Conservation (phyloP, 92 coral and sea anemone genomes). For the Epizoanthus ramosus region DNA sequence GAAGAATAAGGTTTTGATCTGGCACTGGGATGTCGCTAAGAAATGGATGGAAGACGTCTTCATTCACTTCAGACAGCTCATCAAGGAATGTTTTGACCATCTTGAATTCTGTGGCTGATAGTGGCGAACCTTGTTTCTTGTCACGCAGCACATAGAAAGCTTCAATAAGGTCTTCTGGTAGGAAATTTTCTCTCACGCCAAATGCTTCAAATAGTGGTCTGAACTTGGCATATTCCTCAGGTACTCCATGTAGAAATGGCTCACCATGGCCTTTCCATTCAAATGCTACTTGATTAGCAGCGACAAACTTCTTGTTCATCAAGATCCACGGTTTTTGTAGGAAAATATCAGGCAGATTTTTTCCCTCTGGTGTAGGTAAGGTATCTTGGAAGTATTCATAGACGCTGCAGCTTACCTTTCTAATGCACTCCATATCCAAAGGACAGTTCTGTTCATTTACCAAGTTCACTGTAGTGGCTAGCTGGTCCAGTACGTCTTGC, state of each 20-base stretch:
- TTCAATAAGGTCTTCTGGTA: slow-evolving; percentile 72
- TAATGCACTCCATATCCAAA: slow-evolving; percentile 58
- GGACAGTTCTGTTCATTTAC: slow-evolving; percentile 47
- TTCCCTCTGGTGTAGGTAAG: slow-evolving; percentile 67
- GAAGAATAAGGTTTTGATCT: slow-evolving; percentile 66
- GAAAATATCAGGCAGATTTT: slow-evolving; percentile 63
- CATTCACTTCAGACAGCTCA: slow-evolving; percentile 66
- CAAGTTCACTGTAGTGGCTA: slow-evolving; percentile 74
- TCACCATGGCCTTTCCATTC: slow-evolving; percentile 85
- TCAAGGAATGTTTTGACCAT: slow-evolving; percentile 77
- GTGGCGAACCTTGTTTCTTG: slow-evolving; percentile 70
- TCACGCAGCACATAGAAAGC: slow-evolving; percentile 79
- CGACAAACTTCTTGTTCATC: slow-evolving; percentile 74
- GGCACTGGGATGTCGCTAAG: slow-evolving; percentile 83
- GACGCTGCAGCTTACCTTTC: slow-evolving; percentile 71
- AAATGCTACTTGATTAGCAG: slow-evolving; percentile 83
- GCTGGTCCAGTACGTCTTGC: slow-evolving; percentile 78
- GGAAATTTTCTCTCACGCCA: slow-evolving; percentile 78
- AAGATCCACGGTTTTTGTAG: slow-evolving; percentile 84
- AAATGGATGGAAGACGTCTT: slow-evolving; percentile 58
- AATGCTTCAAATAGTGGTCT: slow-evolving; percentile 70
- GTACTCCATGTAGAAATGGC: slow-evolving; percentile 84
- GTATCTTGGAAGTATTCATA: slow-evolving; percentile 78
- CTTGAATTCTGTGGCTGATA: slow-evolving; percentile 72
- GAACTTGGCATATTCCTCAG: slow-evolving; percentile 82